Evolutionary conservation across 2,888 invertebrate species (phyloP).

Genomic region (Thymelicus lineola): DNA sequence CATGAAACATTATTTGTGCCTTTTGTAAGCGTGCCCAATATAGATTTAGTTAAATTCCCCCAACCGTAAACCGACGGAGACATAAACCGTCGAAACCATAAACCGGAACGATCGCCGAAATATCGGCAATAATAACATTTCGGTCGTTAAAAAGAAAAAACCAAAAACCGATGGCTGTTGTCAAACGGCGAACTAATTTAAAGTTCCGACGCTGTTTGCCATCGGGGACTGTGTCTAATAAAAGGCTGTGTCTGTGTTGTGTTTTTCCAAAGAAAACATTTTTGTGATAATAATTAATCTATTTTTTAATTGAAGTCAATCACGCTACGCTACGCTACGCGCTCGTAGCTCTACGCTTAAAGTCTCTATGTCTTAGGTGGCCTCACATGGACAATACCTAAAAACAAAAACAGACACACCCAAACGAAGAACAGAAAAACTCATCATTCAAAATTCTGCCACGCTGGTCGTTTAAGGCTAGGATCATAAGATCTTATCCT

Average conservation of each 20-base stretch:
- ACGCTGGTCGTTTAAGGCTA: too few relatives aligned
- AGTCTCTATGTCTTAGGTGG: too few relatives aligned
- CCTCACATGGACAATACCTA: too few relatives aligned
- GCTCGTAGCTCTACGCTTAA: too few relatives aligned
- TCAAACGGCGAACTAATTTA: conserved; percentile 80
- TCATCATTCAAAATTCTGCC: too few relatives aligned
- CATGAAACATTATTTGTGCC: conserved; percentile 36
- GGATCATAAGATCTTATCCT: too few relatives aligned
- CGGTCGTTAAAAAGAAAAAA: conserved; percentile 61
- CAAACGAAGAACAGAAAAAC: too few relatives aligned
- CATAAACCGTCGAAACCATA: conserved; percentile 46
- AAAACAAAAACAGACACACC: too few relatives aligned
- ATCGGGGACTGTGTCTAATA: conserved; percentile 55
- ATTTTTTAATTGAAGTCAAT: too few relatives aligned
- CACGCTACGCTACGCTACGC: too few relatives aligned
- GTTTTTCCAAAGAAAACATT: too few relatives aligned
- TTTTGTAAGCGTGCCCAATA: conserved; percentile 3
- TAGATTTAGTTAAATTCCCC: conserved; percentile 17
- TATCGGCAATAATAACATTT: conserved; percentile 62
- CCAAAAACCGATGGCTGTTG: conserved; percentile 54
- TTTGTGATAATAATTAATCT: too few relatives aligned
- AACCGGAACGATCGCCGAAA: conserved; percentile 62
- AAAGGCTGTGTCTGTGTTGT: neutral
- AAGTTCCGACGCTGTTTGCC: conserved; percentile 79
- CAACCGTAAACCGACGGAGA: conserved; percentile 17